phyloP scores from a whole-genome alignment of 2,113 vertebrate genomes.

The Pachypanchax playfairii region DNA sequence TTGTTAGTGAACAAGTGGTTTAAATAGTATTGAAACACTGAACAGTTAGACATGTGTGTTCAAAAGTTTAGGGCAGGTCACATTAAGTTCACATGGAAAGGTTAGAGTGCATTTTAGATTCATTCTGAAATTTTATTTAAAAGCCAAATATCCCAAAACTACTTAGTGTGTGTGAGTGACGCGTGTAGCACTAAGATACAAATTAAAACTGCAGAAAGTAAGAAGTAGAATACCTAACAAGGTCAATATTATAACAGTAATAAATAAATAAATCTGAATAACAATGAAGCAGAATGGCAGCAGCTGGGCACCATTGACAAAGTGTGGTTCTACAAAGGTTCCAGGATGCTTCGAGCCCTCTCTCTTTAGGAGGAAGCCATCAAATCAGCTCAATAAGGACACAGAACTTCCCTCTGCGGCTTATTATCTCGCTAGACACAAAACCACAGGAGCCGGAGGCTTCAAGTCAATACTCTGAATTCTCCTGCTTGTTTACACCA shows the following conservation, averaged over 20 bases:
- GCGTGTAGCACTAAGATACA: too few species aligned
- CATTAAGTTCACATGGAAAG: too few species aligned
- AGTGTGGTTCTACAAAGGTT: conserved; percentile 24
- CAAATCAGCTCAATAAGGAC: conserved; percentile 48
- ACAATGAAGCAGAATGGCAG: conserved; percentile 22
- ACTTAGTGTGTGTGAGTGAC: too few species aligned
- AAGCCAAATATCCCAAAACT: too few species aligned
- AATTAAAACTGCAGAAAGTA: not conserved
- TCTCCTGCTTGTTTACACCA: conserved; percentile 51
- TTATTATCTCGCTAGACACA: conserved; percentile 64
- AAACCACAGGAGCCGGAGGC: conserved; percentile 63
- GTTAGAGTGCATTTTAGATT: too few species aligned
- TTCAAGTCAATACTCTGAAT: conserved; percentile 58
- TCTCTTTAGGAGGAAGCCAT: conserved; percentile 45
- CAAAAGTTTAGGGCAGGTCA: too few species aligned
- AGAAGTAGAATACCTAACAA: conserved; percentile 2
- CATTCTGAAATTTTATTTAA: too few species aligned
- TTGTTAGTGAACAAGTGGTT: too few species aligned
- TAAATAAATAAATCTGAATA: conserved; percentile 20
- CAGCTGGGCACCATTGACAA: conserved; percentile 44
- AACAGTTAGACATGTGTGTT: too few species aligned
- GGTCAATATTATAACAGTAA: conserved; percentile 23
- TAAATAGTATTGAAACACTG: too few species aligned
- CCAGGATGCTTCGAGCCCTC: conserved; percentile 20
- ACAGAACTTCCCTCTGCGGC: conserved; percentile 61